Base-by-base conservation (phyloP, 2,888 invertebrate genomes). In the Drosophila dives region DNA sequence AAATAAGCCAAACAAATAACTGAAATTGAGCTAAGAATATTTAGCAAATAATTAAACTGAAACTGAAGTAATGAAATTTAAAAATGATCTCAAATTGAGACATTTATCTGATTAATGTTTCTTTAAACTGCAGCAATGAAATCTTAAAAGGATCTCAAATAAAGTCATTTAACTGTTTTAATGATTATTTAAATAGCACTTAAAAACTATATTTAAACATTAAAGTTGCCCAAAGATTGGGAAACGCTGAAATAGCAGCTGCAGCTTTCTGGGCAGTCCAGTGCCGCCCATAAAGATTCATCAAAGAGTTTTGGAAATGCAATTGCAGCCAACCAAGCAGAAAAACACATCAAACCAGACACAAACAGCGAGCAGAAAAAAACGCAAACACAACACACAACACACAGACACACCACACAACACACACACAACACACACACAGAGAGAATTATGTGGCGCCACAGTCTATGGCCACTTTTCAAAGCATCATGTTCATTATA, bases 401-500 rank as follows among this genome's bases (percentile, higher is more conserved):
- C 17, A 38, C 38, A 38, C 38, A 38, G 7, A 38, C 36, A 38
- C 15, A 17, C 23, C 17, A 38, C 36, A 38, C 15, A 17, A 33
- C 12, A 15, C 11, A 40, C 15, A 8, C 17, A 26, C 36, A 59
- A 29, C 17, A 26, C 23, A 15, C 33, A 26, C 29, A 20, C 32
- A 32, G 29, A 64, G 59, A 56, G 48, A 32, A 20, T 8, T 55
- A 38, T 72, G 64, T 54, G 77, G 56, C 77, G 59, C 64, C 69
- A 23, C 53, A 51, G 64, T 54, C 70, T 62, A 50, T 38, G 75
- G 45, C 48, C 61, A 40, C 62, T 63, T 61, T 56, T 68, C 59
- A 76, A 63, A 67, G 67, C 66, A 64, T 59, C 72, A 64, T 85
- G 80, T 82, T 76, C 83, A 82, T 82, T 80, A 82, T 76, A 60